A percentile compares a stretch with the other conserved stretches of the same genome.
Conservation (phyloP, 2,797 vertebrate genomes). For the Pangasius larnaudii region DNA sequence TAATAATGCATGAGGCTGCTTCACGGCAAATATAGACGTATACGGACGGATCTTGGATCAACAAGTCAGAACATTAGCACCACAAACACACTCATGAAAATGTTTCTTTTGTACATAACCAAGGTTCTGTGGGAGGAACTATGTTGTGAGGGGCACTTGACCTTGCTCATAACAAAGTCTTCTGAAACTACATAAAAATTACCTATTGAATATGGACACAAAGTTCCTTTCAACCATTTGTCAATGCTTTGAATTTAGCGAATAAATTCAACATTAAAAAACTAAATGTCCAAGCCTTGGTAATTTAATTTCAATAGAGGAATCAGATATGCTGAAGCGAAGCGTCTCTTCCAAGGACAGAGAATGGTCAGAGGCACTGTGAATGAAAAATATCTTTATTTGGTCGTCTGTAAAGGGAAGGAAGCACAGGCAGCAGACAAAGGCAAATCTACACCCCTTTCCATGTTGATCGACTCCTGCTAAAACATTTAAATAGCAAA, state of each 20-base stretch:
- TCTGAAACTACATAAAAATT: slow-evolving; percentile 44
- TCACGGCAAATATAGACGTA: slow-evolving; percentile 1
- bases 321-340: slow-evolving; percentile 43
- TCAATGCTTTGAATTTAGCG: slow-evolving; percentile 42
- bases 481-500: slow-evolving; percentile 44
- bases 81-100: slow-evolving; percentile 39
- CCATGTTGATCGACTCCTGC: slow-evolving; percentile 29
- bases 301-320: slow-evolving; percentile 51
- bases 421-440: slow-evolving; percentile 37
- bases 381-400: slow-evolving; percentile 41
- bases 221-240: slow-evolving; percentile 34
- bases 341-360: slow-evolving; percentile 48
- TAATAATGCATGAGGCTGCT: slow-evolving; percentile 12
- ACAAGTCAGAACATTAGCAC: slow-evolving; percentile 40
- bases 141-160: slow-evolving; percentile 40
- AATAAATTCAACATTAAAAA: slow-evolving; percentile 21
- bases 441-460: slow-evolving; percentile 26
- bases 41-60: neutral
- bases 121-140: slow-evolving; percentile 41
- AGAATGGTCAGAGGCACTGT: slow-evolving; percentile 25
- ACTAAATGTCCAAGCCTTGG: slow-evolving; percentile 37
- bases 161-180: slow-evolving; percentile 48
- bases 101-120: slow-evolving; percentile 39
- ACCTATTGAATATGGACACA: slow-evolving; percentile 39
- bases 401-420: slow-evolving; percentile 29